These are phyloP conservation scores for Monoplex corrugatus DNA, from an alignment of 2,888 invertebrate species.

Conservation along the genomic window DNA sequence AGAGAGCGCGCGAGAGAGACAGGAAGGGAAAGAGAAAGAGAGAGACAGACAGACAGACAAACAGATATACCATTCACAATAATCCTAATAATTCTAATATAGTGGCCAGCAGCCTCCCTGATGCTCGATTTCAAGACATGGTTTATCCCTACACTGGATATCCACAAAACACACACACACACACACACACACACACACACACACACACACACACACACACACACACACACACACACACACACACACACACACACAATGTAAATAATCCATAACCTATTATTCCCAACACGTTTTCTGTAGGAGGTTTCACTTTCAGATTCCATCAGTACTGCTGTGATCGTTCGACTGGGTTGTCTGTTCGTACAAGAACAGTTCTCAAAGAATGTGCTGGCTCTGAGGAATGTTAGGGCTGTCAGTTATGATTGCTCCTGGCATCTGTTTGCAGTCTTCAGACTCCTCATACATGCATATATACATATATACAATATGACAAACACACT, in stretches of 20 bases:
- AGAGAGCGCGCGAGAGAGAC: neutral
- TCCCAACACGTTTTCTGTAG: no score
- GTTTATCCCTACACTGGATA: no score
- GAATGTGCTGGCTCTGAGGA: no score
- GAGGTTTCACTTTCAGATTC: no score
- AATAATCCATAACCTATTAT: no score
- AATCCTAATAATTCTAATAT: no score
- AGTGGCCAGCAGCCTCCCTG: no score
- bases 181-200: neutral
- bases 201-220: neutral
- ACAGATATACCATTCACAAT: neutral
- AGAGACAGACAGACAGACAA: neutral
- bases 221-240: neutral
- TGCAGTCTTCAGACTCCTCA: neutral
- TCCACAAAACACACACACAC: neutral
- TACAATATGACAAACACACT: neutral
- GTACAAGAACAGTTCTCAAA: no score
- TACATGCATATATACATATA: neutral
- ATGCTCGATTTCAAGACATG: no score
- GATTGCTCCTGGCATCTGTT: neutral
- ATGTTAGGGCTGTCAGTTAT: no score
- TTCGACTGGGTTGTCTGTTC: no score
- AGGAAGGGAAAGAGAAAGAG: neutral
- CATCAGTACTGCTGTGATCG: no score
- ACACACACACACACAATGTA: conserved; percentile 16